Base-by-base conservation (phyloP, 2,113 vertebrate genomes). In the Siniperca knerii region DNA sequence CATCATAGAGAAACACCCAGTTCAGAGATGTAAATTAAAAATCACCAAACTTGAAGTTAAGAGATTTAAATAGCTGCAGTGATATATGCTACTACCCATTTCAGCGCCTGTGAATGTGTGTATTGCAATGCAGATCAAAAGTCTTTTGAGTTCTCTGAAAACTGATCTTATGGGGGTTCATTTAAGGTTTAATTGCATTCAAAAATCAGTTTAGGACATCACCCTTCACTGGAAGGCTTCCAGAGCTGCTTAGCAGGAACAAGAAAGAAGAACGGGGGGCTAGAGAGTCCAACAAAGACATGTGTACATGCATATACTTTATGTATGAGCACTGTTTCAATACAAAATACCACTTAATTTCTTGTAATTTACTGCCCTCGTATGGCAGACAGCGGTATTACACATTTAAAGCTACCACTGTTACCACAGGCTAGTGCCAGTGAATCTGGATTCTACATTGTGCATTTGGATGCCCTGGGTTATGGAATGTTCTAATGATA, bases 111-210 rank as follows among this genome's bases (percentile, higher is more conserved):
- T 58, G 23, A 44, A 6, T 61, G 40, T 65, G 71, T 65, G 71
- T 74, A 68, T 0, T 13, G 61, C 35, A 13, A 3, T 35, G 23
- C 18, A 62, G 71, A 73, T 80, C 23, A 61, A 52, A 73, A 50
- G n/a, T 71, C 3, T 44, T 13, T 7, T 54, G 20, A 76, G 9
- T 35, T 57, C 13, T 77, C 54, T 62, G 25, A 89, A 50, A 78
- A 76, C 11, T 72, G 69, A 62, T 66, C 48, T 48, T 21, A 15
- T 77, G 46, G 16, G 86, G 21, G 84, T 91, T 87, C 76, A 83
- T 69, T 75, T 55, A 23, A 60, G 80, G 82, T 90, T 90, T 80
- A 93, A 89, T 86, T 74, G 44, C 40, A 84, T 89, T 91, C 50
- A 71, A 18, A 75, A 69, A 58, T 54, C 72, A 23, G 33, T 67